These are phyloP conservation scores for Germaria angustata DNA, from an alignment of 2,888 invertebrate genomes.

Conservation along the genomic window DNA sequence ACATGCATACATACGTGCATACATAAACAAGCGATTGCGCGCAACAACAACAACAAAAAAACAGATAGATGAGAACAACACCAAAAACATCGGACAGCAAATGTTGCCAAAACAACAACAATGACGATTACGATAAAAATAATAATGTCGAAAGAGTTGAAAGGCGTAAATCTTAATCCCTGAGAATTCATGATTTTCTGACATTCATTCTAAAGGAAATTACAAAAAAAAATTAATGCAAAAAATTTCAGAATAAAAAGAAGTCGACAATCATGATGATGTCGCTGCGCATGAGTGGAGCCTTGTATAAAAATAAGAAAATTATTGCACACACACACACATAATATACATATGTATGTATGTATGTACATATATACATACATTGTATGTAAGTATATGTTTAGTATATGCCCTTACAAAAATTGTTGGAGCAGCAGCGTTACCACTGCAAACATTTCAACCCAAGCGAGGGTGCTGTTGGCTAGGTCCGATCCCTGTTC, in stretches of 20 bases:
- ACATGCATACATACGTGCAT: neutral
- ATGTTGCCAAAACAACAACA: constrained; percentile 28
- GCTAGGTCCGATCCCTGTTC: no score
- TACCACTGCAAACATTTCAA: neutral
- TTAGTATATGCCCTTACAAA: no score
- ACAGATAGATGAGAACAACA: constrained; percentile 17
- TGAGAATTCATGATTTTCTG: constrained; percentile 67
- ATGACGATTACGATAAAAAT: constrained; percentile 55
- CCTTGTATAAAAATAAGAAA: constrained; percentile 46
- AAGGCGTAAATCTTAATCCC: constrained; percentile 68
- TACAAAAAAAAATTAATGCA: neutral
- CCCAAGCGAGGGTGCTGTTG: no score
- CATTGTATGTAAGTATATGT: no score
- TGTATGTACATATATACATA: no score
- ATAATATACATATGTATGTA: no score
- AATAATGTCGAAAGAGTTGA: constrained; percentile 67
- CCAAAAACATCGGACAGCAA: neutral
- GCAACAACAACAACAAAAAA: no score
- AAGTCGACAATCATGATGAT: constrained; percentile 42
- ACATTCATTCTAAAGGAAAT: constrained; percentile 63
- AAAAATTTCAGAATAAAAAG: constrained; percentile 7
- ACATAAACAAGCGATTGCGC: constrained; percentile 29
- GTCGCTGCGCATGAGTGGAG: constrained; percentile 57
- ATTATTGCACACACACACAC: neutral
- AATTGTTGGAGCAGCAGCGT: neutral